These are phyloP conservation scores for Falcunculus frontatus DNA, from an alignment of 2,113 vertebrate species.

Conservation along the genomic window DNA sequence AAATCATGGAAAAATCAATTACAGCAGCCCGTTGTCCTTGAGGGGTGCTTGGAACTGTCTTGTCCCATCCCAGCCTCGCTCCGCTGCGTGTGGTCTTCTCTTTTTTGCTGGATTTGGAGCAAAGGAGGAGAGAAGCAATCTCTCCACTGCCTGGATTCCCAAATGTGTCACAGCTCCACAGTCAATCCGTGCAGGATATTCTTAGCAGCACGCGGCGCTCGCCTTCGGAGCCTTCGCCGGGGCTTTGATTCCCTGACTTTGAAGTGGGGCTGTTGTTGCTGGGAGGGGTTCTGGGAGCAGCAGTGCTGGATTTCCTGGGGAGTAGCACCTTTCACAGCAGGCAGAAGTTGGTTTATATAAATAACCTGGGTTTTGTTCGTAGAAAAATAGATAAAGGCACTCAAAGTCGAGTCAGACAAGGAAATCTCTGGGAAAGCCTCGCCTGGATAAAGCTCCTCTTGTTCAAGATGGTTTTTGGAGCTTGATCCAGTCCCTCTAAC, in stretches of 20 bases:
- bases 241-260: background rate
- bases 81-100: fast-evolving
- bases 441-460: background rate
- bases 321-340: background rate
- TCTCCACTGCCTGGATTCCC: background rate
- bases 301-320: background rate
- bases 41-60: background rate
- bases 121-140: background rate
- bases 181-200: background rate
- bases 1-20: background rate
- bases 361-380: background rate
- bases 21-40: background rate
- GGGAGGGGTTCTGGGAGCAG: background rate
- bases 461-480: background rate
- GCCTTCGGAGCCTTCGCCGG: background rate
- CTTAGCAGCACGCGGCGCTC: fast-evolving
- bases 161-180: background rate
- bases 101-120: background rate
- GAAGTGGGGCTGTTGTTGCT: background rate
- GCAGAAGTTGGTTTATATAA: background rate
- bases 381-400: fast-evolving
- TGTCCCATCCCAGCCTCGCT: fast-evolving
- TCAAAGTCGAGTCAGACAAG: background rate
- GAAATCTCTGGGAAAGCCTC: background rate
- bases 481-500: background rate